Base-by-base conservation (phyloP, 2,113 vertebrate genomes). In the Jacana jacana region DNA sequence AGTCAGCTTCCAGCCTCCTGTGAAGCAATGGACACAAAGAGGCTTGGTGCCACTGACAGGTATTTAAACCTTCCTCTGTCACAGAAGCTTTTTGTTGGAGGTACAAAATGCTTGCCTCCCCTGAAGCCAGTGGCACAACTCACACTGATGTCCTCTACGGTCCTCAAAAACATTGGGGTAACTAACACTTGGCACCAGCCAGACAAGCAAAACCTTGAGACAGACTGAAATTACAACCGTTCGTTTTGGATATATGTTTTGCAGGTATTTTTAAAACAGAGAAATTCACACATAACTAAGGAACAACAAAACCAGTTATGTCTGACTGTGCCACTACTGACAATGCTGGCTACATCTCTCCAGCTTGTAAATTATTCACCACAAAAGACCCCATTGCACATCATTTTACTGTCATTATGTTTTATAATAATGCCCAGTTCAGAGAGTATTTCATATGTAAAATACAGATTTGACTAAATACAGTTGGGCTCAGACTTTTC, bases 131-230 rank as follows among this genome's bases (percentile, higher is more conserved):
- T 2, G 24, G 11, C 14, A 60, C 65, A 40, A 12, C 15, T 77
- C 31, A 37, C 6, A 2, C 17, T 13, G 52, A 9, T 24, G 51
- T 18, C 16, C 52, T 63, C 64, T 2, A 0, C 0, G 2, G 15
- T 84, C 13, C 31, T 51, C 46, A 19, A 46, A 51, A 40, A 20
- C 0, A 0, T 15, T 70, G 2, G 1, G 60, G 51, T 13, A 51
- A 55, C 17, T 18, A 54, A 55, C 1, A 2, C 7, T 3, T 16
- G 48, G 39, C 44, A 79, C 5, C 17, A 75, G 20, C 30, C 25
- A 23, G n/a, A 18, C 25, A 65, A 58, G 24, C 4, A 72, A 70
- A 83, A 35, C 22, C 44, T 40, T 28, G 44, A 65, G 49, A 19
- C 51, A 66, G 46, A 73, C 7, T 30, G 13, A 55, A 91, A 68